Base-by-base conservation (phyloP, 2,113 vertebrate genomes). In the Cyanoliseus patagonus region DNA sequence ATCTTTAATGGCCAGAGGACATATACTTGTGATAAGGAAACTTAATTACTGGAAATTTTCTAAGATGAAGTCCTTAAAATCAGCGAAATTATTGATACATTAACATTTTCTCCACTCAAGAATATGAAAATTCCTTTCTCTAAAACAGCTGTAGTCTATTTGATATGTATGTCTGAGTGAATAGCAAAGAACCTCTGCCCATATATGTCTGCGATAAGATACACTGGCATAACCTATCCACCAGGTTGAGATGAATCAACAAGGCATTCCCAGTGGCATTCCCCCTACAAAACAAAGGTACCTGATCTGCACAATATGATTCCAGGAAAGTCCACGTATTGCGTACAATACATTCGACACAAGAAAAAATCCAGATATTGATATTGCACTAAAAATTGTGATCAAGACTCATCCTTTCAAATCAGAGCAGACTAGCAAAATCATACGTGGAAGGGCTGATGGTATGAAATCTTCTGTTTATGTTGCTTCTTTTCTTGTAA, bases 391-490 rank as follows among this genome's bases (percentile, higher is more conserved):
- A 39, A 64, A 44, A 72, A 46, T 0, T 31, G 24, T 44, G 30
- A 72, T 31, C 9, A 28, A 67, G 41, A 51, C 23, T 22, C 25
- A 42, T 14, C 14, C 13, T 31, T 88, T 72, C 39, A 67, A 6
- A 57, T 33, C 19, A 70, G 51, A 84, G 4, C 4, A 9, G 47
- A 33, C 14, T 8, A 42, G 7, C 46, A 67, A 79, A 57, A 59
- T 1, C 2, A 11, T 7, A 13, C 1, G 4, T 24, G 31, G 68
- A 16, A 1, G 1, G 55, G 19, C 23, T 76, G 41, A 77, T 37
- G 11, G 1, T 6, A 33, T 33, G 6, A 53, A 82, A 6, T 3
- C 9, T 80, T 64, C 49, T 15, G 17, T 23, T 46, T 41, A 9
- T 15, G 39, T 18, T 47, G 7, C 1, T 89, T 28, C 37, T 52